Evolutionary conservation across 2,113 vertebrate genomes (phyloP), one percentile per base, ranked within the genome.

Genomic region (Brachyhypopomus gauderio): DNA sequence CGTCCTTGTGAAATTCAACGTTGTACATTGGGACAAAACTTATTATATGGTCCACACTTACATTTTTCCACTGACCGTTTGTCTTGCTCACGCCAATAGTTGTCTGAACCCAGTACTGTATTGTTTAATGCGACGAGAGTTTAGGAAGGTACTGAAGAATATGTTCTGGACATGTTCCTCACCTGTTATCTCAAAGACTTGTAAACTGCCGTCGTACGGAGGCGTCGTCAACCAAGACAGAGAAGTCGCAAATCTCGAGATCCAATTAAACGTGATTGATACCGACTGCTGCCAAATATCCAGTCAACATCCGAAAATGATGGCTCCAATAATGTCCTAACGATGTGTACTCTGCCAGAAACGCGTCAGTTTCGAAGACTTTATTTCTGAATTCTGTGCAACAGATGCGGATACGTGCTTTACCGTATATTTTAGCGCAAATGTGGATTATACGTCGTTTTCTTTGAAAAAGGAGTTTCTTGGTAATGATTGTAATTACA

Each of bases 61-160:
- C 16, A 90, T 94, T 41, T 94, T 94, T 84, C 94, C 94, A 0
- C 85, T 94, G 30, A 94, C 93, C 0, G 92, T 95, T 45, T 94
- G 93, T 77, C 79, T 95, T 38, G 94, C 94, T 20, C 93, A 95
- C 79, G 87, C 91, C 0, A 94, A 95, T 87, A 95, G 94, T 87
- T 95, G 94, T 63, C 67, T 94, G 74, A 95, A 95, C 83, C 94
- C 94, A 9, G 87, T 94, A 11, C 86, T 95, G 0, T 94, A 95
- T 75, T 95, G 93, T 63, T 88, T 95, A 41, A 93, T 93, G 89
- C 88, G 94, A 38, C 89, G 91, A 0, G 93, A 95, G 88, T 94
- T 94, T 85, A 87, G 94, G 48, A 91, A 93, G 82, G 90, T 90
- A 88, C 83, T 95, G 9, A 88, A 87, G 58, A 78, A 86, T 14